These are phyloP conservation scores for Hylaea fasciaria DNA, from an alignment of 2,888 invertebrate species.

Conservation along the genomic window DNA sequence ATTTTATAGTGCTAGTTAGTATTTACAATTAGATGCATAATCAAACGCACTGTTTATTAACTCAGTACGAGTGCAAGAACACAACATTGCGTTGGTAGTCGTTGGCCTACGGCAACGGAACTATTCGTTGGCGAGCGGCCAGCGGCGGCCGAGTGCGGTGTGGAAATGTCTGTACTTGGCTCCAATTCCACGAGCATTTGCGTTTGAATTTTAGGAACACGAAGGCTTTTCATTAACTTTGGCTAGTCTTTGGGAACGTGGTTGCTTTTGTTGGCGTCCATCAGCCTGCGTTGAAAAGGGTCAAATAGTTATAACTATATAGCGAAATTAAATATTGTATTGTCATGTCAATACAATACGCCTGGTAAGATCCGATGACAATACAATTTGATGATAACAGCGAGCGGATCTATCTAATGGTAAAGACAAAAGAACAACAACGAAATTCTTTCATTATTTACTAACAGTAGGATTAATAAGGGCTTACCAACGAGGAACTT, in stretches of 20 bases:
- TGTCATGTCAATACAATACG: background rate
- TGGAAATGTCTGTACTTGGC: slow-evolving; percentile 29
- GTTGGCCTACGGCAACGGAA: slow-evolving; percentile 27
- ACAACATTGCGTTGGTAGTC: slow-evolving; percentile 7
- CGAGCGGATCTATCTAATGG: no score
- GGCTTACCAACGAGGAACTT: no score
- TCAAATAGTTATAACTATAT: background rate
- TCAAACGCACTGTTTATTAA: slow-evolving; percentile 33
- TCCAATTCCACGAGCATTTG: slow-evolving; percentile 25
- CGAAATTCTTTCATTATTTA: no score
- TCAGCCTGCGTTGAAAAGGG: slow-evolving; percentile 2
- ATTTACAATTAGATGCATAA: no score
- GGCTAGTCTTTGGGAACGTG: slow-evolving; percentile 1
- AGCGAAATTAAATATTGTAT: no score
- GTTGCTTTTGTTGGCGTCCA: slow-evolving; percentile 13
- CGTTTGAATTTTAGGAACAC: slow-evolving; percentile 29
- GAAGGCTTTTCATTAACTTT: slow-evolving; percentile 26
- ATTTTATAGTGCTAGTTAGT: no score
- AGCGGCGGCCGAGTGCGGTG: slow-evolving; percentile 28
- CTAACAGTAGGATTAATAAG: no score
- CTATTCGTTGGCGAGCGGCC: slow-evolving; percentile 36
- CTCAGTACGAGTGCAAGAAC: slow-evolving; percentile 21
- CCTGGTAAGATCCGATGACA: background rate
- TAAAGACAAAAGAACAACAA: no score
- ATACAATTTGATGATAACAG: no score